These are phyloP conservation scores for Phymatocera aterrima DNA, from an alignment of 2,888 invertebrate genomes.

Conservation along the genomic window DNA sequence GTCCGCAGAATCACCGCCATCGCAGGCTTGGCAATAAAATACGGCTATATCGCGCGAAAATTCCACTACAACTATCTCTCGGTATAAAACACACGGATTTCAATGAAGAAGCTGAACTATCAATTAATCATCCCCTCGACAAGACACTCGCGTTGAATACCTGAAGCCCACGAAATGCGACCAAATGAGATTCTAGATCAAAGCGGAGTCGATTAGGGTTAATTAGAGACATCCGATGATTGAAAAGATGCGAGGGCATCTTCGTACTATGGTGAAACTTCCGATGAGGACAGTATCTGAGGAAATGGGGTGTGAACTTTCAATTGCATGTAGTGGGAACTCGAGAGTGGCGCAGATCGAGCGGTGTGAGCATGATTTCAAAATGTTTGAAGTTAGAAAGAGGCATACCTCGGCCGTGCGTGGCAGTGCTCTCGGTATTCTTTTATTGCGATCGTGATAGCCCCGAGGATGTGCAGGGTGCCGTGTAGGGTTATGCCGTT, in stretches of 20 bases:
- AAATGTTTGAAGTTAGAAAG: slow-evolving; percentile 30
- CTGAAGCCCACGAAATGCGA: too few relatives aligned
- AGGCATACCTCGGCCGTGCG: neutral
- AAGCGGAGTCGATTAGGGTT: too few relatives aligned
- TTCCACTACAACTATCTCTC: neutral
- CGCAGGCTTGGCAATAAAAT: neutral
- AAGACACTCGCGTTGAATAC: too few relatives aligned
- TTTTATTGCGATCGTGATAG: slow-evolving; percentile 47
- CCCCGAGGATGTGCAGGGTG: slow-evolving; percentile 20
- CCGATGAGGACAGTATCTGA: too few relatives aligned
- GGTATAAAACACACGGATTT: neutral
- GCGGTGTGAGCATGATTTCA: slow-evolving; percentile 29
- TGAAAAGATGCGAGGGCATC: too few relatives aligned
- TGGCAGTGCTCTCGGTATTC: slow-evolving; percentile 8
- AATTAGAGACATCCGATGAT: too few relatives aligned
- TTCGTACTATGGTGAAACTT: too few relatives aligned
- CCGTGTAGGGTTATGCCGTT: slow-evolving; percentile 23
- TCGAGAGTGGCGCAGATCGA: neutral
- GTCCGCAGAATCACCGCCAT: neutral
- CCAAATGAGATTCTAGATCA: too few relatives aligned
- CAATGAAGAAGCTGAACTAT: neutral
- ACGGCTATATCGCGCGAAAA: neutral
- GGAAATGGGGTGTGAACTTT: too few relatives aligned
- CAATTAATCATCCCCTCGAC: neutral
- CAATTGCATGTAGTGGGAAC: neutral